Conservation (phyloP, 2,113 vertebrate species). For the Gadus chalcogrammus region DNA sequence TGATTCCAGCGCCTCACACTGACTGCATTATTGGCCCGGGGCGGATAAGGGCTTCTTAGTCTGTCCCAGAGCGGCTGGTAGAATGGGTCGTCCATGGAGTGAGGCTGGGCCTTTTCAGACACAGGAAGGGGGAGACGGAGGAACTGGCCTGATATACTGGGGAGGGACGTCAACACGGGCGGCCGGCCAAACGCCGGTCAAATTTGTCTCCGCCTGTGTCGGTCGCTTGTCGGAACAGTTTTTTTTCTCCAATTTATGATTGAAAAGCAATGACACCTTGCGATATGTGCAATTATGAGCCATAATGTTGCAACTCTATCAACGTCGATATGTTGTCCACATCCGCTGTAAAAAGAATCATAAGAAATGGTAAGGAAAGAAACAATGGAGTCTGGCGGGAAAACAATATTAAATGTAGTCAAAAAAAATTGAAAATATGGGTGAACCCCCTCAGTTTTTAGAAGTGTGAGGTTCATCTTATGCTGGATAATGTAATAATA, state of each 20-base stretch:
- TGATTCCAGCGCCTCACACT: slow-evolving; percentile 66
- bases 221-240: not conserved
- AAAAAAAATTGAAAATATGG: too few relatives aligned
- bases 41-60: slow-evolving; percentile 66
- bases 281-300: too few relatives aligned
- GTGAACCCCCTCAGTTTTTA: too few relatives aligned
- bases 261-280: too few relatives aligned
- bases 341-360: too few relatives aligned
- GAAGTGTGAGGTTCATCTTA: too few relatives aligned
- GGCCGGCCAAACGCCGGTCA: slow-evolving; percentile 14
- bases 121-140: slow-evolving; percentile 50
- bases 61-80: slow-evolving; percentile 49
- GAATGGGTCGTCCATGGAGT: slow-evolving; percentile 50
- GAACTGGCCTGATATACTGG: slow-evolving; percentile 18
- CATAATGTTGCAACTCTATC: too few relatives aligned
- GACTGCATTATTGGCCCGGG: slow-evolving; percentile 62
- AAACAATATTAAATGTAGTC: too few relatives aligned
- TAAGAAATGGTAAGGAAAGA: too few relatives aligned
- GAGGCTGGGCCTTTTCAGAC: slow-evolving; percentile 40
- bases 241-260: not conserved
- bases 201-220: slow-evolving; percentile 1
- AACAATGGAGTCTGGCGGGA: too few relatives aligned
- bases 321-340: too few relatives aligned
- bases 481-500: too few relatives aligned
- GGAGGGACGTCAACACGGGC: slow-evolving; percentile 32